phyloP scores from a whole-genome alignment of 2,113 vertebrate species.

The Muntiacus muntjak region DNA sequence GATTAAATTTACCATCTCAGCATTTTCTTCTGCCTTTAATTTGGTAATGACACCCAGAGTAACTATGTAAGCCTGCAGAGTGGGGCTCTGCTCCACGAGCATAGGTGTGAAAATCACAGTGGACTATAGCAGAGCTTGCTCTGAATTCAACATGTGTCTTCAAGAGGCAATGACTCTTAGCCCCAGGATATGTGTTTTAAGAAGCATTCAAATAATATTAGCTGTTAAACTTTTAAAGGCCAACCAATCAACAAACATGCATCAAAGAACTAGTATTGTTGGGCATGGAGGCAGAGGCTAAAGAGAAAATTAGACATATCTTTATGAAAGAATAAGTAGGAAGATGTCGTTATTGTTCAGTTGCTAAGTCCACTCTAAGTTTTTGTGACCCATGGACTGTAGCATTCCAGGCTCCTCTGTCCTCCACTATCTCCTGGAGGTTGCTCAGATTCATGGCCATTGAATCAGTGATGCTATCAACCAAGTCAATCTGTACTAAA shows the following conservation, averaged over 20 bases:
- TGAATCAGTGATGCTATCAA: neutral
- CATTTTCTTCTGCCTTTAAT: neutral
- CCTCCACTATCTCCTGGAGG: neutral
- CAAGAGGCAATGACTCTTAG: neutral
- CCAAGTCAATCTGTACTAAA: neutral
- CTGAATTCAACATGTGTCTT: neutral
- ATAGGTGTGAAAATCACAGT: neutral
- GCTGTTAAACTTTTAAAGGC: neutral
- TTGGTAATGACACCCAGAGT: neutral
- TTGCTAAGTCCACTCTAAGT: neutral
- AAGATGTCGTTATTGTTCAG: neutral
- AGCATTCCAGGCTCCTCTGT: neutral
- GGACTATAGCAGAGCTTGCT: neutral
- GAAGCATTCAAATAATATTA: neutral
- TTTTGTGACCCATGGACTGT: neutral
- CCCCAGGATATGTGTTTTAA: neutral
- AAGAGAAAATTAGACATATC: neutral
- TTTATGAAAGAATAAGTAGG: neutral
- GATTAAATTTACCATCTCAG: constrained; percentile 12
- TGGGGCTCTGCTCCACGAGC: neutral
- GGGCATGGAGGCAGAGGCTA: neutral
- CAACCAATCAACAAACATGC: neutral
- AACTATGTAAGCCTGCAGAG: neutral
- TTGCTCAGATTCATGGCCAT: neutral
- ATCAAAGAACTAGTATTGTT: neutral